Conservation (phyloP, 2,888 invertebrate species). For the Galerucella pusilla region DNA sequence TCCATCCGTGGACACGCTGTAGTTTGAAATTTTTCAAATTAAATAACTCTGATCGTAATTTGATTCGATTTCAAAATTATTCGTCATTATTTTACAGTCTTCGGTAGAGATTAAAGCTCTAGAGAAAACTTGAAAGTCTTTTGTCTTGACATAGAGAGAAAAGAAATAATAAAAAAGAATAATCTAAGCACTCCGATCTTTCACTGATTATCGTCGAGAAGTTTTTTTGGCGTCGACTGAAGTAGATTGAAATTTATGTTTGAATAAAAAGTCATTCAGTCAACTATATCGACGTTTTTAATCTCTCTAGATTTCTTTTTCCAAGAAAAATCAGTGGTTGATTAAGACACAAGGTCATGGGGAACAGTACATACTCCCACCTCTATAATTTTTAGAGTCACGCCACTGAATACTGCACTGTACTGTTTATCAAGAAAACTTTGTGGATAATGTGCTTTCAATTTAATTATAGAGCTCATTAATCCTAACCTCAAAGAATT, state of each 20-base stretch:
- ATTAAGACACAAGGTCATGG: not conserved
- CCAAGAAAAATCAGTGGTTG: not conserved
- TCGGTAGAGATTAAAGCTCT: not conserved
- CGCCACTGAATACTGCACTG: no score
- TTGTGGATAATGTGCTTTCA: no score
- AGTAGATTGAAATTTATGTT: not conserved
- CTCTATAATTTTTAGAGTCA: no score
- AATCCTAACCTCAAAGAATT: no score
- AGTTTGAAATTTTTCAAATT: no score
- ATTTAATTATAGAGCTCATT: no score
- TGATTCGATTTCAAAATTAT: not conserved
- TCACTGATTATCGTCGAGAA: slow-evolving; percentile 16
- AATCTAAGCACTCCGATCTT: slow-evolving; percentile 24
- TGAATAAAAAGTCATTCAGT: not conserved
- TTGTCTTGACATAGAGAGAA: slow-evolving; percentile 12
- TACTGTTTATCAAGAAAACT: no score
- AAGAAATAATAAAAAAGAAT: slow-evolving; percentile 23
- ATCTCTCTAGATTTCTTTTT: not conserved
- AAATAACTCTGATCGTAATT: no score
- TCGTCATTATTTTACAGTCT: not conserved
- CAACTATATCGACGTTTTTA: slow-evolving; percentile 10
- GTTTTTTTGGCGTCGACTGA: not conserved
- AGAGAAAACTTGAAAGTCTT: slow-evolving; percentile 15
- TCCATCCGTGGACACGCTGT: no score
- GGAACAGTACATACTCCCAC: not conserved